A percentile compares a stretch with the other conserved stretches of the same genome.
Evolutionary conservation across 2,113 vertebrate species (phyloP).

Genomic region (Prionailurus bengalensis): DNA sequence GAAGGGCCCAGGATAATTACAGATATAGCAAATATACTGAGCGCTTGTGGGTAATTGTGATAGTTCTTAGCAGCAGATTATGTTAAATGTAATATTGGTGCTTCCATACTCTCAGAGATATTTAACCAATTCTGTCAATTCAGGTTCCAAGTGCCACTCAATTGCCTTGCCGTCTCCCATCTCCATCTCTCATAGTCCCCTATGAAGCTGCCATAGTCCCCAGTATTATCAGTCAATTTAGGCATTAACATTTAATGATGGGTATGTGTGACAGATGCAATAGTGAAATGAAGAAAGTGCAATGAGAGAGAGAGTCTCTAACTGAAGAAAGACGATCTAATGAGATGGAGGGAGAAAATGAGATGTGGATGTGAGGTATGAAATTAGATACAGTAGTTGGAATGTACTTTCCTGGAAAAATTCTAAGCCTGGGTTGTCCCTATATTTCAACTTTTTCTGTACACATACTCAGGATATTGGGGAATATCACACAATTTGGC

Average conservation of each 20-base stretch:
- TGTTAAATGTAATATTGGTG: neutral
- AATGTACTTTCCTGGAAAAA: neutral
- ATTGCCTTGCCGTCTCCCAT: neutral
- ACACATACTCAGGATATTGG: neutral
- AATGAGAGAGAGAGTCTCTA: neutral
- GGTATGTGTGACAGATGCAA: neutral
- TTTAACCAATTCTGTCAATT: neutral
- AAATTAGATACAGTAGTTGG: neutral
- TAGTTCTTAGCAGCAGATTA: neutral
- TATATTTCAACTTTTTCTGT: neutral
- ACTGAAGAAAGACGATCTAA: neutral
- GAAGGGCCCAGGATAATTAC: neutral
- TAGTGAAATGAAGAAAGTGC: neutral
- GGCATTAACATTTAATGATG: neutral
- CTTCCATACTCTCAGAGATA: neutral
- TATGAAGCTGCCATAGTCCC: neutral
- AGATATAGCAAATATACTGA: neutral
- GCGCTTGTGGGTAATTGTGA: neutral
- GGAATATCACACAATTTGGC: neutral
- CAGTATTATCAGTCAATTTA: neutral
- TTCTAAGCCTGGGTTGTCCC: neutral
- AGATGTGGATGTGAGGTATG: neutral
- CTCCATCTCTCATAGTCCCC: neutral
- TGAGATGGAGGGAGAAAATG: neutral
- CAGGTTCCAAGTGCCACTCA: neutral